Evolutionary conservation across 2,113 vertebrate genomes (phyloP).

Genomic region (Sarotherodon lohbergeri): DNA sequence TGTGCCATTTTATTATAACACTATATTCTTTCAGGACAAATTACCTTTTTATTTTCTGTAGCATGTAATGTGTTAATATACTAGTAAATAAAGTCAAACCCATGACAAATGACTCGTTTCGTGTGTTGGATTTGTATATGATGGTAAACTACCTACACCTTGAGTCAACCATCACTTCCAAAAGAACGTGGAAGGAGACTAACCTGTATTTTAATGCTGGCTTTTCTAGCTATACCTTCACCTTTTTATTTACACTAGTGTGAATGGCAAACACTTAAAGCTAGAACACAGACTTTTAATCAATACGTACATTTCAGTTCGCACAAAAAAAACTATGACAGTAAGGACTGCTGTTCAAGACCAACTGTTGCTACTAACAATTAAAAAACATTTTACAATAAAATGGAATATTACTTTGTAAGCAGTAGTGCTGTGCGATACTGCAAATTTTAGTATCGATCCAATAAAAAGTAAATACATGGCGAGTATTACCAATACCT

Average conservation of each 20-base stretch:
- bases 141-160: not conserved
- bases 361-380: not conserved
- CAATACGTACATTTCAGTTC: not conserved
- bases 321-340: not conserved
- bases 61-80: constrained; percentile 93
- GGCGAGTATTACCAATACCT: not conserved
- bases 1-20: constrained; percentile 97
- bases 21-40: constrained; percentile 87
- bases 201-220: not conserved
- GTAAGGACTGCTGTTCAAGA: not conserved
- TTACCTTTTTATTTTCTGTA: constrained; percentile 84
- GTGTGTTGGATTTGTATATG: not conserved
- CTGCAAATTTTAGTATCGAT: not conserved
- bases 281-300: not conserved
- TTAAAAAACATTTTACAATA: not conserved
- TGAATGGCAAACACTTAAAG: not conserved
- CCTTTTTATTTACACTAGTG: not conserved
- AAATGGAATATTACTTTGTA: not conserved
- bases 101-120: constrained; percentile 31
- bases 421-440: not conserved
- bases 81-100: constrained; percentile 88
- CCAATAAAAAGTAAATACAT: not conserved
- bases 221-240: not conserved
- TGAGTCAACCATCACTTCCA: not conserved
- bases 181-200: not conserved